phyloP scores from a whole-genome alignment of 2,113 vertebrate species.

The Suricata suricatta region DNA sequence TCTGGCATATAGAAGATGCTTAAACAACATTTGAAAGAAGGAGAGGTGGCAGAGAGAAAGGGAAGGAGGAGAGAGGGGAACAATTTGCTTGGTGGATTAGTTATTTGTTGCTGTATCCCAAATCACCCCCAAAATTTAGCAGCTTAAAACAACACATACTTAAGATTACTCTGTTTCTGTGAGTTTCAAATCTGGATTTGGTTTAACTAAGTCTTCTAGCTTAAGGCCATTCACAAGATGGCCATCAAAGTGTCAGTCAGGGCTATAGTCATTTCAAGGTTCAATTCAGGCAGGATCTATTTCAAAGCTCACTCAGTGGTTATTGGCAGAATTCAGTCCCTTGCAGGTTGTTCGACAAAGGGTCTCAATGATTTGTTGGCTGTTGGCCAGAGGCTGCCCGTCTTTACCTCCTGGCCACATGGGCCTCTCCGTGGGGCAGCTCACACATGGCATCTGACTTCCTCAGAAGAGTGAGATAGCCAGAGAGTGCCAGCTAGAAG shows the following conservation, averaged over 20 bases:
- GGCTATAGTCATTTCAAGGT: not conserved
- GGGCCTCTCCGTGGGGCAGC: not conserved
- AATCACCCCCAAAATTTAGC: not conserved
- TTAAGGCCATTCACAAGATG: not conserved
- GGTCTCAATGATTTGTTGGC: not conserved
- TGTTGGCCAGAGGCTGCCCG: not conserved
- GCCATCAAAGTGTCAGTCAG: not conserved
- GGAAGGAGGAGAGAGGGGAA: not conserved
- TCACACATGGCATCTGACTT: not conserved
- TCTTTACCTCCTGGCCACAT: not conserved
- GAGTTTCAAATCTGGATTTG: not conserved
- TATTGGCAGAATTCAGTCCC: not conserved
- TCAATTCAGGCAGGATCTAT: not conserved
- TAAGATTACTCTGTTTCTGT: not conserved
- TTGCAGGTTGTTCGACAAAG: not conserved
- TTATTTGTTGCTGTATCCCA: not conserved
- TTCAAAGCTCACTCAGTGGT: not conserved
- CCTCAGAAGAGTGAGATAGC: not conserved
- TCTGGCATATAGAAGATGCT: not conserved
- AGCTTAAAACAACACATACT: not conserved
- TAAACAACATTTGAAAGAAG: not conserved
- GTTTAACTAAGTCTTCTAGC: not conserved
- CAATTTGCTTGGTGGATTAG: not conserved
- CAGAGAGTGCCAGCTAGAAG: not conserved
- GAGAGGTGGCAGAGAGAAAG: accelerated